These are phyloP conservation scores for Tragelaphus eurycerus DNA, from an alignment of 2,797 vertebrate genomes.

Conservation along the genomic window DNA sequence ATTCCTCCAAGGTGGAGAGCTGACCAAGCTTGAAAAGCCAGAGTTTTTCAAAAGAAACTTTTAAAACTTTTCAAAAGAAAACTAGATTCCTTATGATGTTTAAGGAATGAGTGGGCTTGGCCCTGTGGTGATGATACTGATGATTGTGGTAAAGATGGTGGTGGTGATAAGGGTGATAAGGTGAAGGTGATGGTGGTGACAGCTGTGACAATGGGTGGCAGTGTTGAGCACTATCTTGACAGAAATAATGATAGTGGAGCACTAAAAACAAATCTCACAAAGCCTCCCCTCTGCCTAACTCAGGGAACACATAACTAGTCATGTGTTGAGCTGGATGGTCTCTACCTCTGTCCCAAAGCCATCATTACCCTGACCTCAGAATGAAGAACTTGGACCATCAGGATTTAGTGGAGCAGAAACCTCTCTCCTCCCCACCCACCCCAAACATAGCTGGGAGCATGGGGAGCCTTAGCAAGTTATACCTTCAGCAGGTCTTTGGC, in stretches of 20 bases:
- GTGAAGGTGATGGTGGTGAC: background rate
- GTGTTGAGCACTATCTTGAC: background rate
- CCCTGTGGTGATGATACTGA: background rate
- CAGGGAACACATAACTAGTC: background rate
- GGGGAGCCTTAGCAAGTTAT: conserved; percentile 46
- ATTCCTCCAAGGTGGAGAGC: background rate
- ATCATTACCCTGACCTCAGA: background rate
- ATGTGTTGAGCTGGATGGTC: background rate
- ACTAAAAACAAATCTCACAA: background rate
- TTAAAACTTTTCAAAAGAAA: background rate
- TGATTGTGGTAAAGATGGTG: background rate
- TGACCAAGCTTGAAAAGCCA: background rate
- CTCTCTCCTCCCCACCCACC: background rate
- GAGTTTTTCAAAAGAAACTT: background rate
- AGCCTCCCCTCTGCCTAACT: background rate
- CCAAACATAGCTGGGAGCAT: background rate
- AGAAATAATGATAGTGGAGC: background rate
- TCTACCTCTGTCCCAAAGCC: conserved; percentile 9
- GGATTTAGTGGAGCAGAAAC: background rate
- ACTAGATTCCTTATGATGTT: background rate
- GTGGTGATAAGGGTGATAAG: background rate
- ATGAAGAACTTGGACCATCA: background rate
- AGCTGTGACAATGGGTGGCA: background rate
- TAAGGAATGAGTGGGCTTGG: background rate
- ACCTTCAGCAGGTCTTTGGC: conserved; percentile 97